These are phyloP conservation scores for Pheosia tremula DNA, from an alignment of 2,888 invertebrate genomes.

Conservation along the genomic window DNA sequence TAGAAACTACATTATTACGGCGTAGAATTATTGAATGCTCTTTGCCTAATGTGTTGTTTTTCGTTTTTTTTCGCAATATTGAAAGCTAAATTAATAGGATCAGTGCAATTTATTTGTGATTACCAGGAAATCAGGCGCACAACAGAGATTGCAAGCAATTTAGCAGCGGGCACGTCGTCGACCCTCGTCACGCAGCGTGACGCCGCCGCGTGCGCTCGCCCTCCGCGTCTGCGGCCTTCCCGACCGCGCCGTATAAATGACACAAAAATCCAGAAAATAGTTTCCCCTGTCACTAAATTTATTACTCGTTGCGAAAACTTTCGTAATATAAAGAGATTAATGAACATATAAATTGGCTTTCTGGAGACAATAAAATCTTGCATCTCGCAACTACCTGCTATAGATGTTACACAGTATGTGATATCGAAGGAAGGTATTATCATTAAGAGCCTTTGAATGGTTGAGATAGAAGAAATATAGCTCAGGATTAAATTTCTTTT, in stretches of 20 bases:
- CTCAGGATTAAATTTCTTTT: too few species aligned
- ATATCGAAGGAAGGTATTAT: too few species aligned
- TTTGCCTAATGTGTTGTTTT: too few species aligned
- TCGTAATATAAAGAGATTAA: slow-evolving; percentile 7
- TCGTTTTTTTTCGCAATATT: background rate
- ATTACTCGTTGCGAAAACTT: slow-evolving; percentile 9
- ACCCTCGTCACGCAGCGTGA: slow-evolving; percentile 57
- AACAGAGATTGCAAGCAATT: slow-evolving; percentile 50
- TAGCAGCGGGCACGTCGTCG: slow-evolving; percentile 45
- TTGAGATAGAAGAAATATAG: too few species aligned
- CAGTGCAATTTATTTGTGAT: slow-evolving; percentile 16
- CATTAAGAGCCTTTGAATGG: too few species aligned
- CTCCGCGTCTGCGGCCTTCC: slow-evolving; percentile 21
- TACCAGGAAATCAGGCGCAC: slow-evolving; percentile 46
- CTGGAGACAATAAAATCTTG: background rate
- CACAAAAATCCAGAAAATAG: slow-evolving; percentile 19
- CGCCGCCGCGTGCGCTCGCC: slow-evolving; percentile 24
- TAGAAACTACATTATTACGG: too few species aligned
- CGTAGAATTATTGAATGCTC: too few species aligned
- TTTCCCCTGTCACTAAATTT: slow-evolving; percentile 14
- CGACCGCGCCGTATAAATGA: slow-evolving; percentile 18
- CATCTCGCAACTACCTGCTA: background rate
- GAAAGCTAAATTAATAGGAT: slow-evolving; percentile 4
- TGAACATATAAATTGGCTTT: slow-evolving; percentile 3
- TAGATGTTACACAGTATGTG: too few species aligned